Conservation (phyloP, 1,140 invertebrate genomes). For the Neomicropteryx cornuta region DNA sequence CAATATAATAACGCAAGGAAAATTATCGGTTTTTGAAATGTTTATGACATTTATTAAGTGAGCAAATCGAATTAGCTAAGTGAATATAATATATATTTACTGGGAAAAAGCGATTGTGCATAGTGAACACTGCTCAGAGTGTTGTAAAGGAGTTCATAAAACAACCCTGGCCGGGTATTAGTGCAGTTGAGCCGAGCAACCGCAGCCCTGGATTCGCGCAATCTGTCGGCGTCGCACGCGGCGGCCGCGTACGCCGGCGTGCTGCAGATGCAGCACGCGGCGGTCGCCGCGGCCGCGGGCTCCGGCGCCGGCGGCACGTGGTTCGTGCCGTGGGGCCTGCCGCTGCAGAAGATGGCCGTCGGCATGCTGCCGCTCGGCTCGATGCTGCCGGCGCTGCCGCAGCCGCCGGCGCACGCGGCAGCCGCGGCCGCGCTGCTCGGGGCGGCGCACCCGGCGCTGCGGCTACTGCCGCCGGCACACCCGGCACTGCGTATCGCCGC, state of each 20-base stretch:
- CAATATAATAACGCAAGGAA: too few relatives aligned
- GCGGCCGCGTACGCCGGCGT: conserved; percentile 7
- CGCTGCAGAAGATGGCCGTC: conserved; percentile 40
- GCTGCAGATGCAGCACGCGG: conserved; percentile 35
- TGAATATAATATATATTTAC: too few relatives aligned
- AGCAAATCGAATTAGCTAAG: too few relatives aligned
- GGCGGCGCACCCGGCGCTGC: conserved; percentile 12
- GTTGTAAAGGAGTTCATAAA: too few relatives aligned
- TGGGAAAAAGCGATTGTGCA: too few relatives aligned
- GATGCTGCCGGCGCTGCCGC: conserved; percentile 10
- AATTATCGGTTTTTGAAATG: too few relatives aligned
- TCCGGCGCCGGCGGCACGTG: conserved; percentile 37
- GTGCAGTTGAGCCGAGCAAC: background rate
- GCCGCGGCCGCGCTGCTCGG: conserved; percentile 10
- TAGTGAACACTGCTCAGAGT: too few relatives aligned
- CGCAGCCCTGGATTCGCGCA: background rate
- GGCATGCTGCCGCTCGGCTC: conserved; percentile 18
- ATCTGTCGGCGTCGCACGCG: conserved; percentile 1
- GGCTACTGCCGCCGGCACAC: conserved; percentile 25
- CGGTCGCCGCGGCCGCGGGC: too few relatives aligned
- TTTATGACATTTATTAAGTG: too few relatives aligned
- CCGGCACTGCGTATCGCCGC: conserved; percentile 21
- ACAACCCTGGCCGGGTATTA: too few relatives aligned
- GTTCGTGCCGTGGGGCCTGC: conserved; percentile 42
- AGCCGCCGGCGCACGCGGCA: conserved; percentile 10